Conservation (phyloP, 2,113 vertebrate genomes). For the Mirounga angustirostris region DNA sequence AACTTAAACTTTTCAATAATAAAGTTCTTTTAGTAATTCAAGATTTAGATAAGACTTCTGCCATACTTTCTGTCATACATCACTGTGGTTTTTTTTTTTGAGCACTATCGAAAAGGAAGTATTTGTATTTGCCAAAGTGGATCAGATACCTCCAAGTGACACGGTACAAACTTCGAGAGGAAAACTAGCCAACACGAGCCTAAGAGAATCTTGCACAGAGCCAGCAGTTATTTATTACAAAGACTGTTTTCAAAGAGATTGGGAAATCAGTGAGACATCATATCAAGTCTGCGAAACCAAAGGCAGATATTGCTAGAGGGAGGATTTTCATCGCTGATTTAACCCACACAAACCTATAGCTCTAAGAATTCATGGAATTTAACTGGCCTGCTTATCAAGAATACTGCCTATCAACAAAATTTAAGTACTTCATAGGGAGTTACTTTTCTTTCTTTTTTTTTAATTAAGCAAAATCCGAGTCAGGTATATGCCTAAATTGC, state of each 20-base stretch:
- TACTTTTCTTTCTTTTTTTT: not conserved
- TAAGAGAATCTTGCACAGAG: not conserved
- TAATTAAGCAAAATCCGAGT: not conserved
- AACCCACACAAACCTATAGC: not conserved
- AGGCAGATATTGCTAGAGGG: slow-evolving; percentile 69
- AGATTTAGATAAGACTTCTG: not conserved
- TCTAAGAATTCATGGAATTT: not conserved
- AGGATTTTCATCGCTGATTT: slow-evolving; percentile 63
- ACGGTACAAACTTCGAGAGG: not conserved
- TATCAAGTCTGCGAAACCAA: slow-evolving; percentile 50
- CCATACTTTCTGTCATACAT: not conserved
- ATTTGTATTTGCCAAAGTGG: not conserved
- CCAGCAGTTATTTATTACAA: not conserved
- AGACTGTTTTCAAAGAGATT: slow-evolving; percentile 22
- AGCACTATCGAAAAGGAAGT: not conserved
- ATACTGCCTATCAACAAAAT: slow-evolving; percentile 21
- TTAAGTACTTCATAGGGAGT: not conserved
- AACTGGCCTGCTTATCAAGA: slow-evolving; percentile 67
- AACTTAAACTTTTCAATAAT: not conserved
- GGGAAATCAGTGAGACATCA: slow-evolving; percentile 56
- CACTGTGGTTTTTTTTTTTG: not conserved
- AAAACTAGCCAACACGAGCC: not conserved
- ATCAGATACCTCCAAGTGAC: not conserved
- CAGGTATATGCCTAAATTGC: not conserved
- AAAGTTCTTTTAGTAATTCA: slow-evolving; percentile 19